Evolutionary conservation across 2,888 invertebrate species (phyloP).

Genomic region (Hyppa rectilinea): DNA sequence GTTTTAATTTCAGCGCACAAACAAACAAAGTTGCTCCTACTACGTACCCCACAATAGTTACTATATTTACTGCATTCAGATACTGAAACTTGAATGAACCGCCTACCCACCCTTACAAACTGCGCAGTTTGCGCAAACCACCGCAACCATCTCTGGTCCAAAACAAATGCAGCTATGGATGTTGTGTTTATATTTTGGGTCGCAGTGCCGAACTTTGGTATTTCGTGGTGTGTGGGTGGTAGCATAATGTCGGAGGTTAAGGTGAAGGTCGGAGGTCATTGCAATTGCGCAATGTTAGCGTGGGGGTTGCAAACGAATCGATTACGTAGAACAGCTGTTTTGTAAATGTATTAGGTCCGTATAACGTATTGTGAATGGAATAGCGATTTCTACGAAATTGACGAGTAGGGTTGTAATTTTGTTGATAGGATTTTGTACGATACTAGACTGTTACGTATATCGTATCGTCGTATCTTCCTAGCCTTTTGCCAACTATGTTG

Average conservation of each 20-base stretch:
- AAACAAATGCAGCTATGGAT: slow-evolving; percentile 31
- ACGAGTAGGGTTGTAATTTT: neutral
- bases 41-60: slow-evolving; percentile 22
- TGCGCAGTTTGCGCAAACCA: slow-evolving; percentile 5
- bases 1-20: slow-evolving; percentile 30
- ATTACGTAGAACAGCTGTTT: slow-evolving; percentile 54
- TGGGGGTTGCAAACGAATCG: slow-evolving; percentile 62
- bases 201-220: slow-evolving; percentile 73
- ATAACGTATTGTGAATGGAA: slow-evolving; percentile 35
- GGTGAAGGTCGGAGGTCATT: slow-evolving; percentile 77
- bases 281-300: slow-evolving; percentile 76
- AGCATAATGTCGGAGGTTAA: slow-evolving; percentile 69
- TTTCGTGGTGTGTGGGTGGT: slow-evolving; percentile 70
- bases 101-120: slow-evolving; percentile 17
- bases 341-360: slow-evolving; percentile 39
- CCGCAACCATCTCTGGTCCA: slow-evolving; percentile 40
- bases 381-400: neutral
- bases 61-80: slow-evolving; percentile 47
- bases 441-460: neutral
- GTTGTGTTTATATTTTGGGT: slow-evolving; percentile 26
- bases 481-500: too few species aligned
- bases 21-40: slow-evolving; percentile 20
- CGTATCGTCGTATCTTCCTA: too few species aligned
- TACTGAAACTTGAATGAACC: slow-evolving; percentile 53
- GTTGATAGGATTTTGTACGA: neutral